Base-by-base conservation (phyloP, 2,113 vertebrate genomes). In the Galeopterus variegatus region DNA sequence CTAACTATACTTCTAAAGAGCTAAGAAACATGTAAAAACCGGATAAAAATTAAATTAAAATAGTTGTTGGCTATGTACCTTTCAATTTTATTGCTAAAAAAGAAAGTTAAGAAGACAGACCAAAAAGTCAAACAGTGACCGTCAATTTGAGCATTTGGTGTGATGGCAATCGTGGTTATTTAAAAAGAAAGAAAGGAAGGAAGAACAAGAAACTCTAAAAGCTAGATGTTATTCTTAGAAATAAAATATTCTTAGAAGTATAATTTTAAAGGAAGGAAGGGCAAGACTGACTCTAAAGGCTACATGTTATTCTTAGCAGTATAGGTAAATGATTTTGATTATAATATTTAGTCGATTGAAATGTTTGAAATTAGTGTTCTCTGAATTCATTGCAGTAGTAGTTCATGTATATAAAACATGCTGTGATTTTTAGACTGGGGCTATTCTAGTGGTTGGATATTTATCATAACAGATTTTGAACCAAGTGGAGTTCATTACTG, bases 401-500 rank as follows among this genome's bases (percentile, higher is more conserved):
- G 62, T 62, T 92, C 14, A 52, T 79, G 50, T 11, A 56, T 26
- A n/a, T 79, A 58, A 87, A 86, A 67, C 64, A n/a, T 33, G 0
- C 60, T 77, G 75, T 81, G 23, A 8, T 31, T 77, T 94, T 90
- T 91, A 36, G 41, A 15, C 18, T 81, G 41, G 13, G 0, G 6
- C 23, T 72, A 23, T 82, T 26, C 75, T 86, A 93, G 21, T 19
- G 28, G 8, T 50, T 95, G 50, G 5, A 5, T 90, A 48, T 64
- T 92, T 94, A 21, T 76, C 91, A 58, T 33, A 67, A 24, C 33
- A 56, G 2, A 52, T 91, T 85, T 41, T 91, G 31, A 93, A 79
- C 62, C 95, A 95, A 14, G 90, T 56, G 50, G 8, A 80, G 33
- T 90, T 98, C 36, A 81, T 73, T 69, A 54, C 69, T 23, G 2